These are phyloP conservation scores for Cryptophagus acutangulus DNA, from an alignment of 2,888 invertebrate genomes.

Conservation along the genomic window DNA sequence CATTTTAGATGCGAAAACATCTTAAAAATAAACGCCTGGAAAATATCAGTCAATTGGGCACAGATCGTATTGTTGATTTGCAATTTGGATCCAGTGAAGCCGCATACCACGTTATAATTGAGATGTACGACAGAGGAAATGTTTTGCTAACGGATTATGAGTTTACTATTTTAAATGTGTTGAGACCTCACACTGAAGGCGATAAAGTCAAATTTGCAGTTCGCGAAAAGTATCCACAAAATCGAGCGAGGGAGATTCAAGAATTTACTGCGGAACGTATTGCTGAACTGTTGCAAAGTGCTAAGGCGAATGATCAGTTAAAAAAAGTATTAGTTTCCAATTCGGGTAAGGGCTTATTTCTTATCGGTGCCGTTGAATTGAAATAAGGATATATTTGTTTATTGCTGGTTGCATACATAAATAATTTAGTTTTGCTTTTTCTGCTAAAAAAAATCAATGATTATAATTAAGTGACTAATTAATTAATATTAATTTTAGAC, in stretches of 20 bases:
- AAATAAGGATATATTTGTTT: neutral
- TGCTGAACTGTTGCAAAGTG: slow-evolving; percentile 54
- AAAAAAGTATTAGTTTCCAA: slow-evolving; percentile 79
- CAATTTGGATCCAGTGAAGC: slow-evolving; percentile 93
- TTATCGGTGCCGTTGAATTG: neutral
- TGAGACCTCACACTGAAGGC: slow-evolving; percentile 86
- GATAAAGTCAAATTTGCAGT: slow-evolving; percentile 89
- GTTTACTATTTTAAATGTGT: slow-evolving; percentile 85
- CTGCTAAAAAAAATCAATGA: too few relatives aligned
- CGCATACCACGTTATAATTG: slow-evolving; percentile 91
- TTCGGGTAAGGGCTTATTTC: slow-evolving; percentile 53
- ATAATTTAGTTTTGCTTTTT: too few relatives aligned
- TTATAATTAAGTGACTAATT: too few relatives aligned
- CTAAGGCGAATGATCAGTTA: slow-evolving; percentile 69
- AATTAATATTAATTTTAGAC: slow-evolving; percentile 49
- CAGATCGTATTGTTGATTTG: slow-evolving; percentile 89
- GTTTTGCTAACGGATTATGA: slow-evolving; percentile 89
- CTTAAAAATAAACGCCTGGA: slow-evolving; percentile 92
- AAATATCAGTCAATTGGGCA: slow-evolving; percentile 77
- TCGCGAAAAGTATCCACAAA: slow-evolving; percentile 82
- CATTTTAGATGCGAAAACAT: slow-evolving; percentile 86
- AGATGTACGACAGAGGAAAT: slow-evolving; percentile 94
- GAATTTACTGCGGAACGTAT: slow-evolving; percentile 55
- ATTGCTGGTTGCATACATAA: slow-evolving; percentile 5
- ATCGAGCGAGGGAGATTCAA: slow-evolving; percentile 65